Conservation (phyloP, 2,888 invertebrate genomes). For the Rutpela maculata region DNA sequence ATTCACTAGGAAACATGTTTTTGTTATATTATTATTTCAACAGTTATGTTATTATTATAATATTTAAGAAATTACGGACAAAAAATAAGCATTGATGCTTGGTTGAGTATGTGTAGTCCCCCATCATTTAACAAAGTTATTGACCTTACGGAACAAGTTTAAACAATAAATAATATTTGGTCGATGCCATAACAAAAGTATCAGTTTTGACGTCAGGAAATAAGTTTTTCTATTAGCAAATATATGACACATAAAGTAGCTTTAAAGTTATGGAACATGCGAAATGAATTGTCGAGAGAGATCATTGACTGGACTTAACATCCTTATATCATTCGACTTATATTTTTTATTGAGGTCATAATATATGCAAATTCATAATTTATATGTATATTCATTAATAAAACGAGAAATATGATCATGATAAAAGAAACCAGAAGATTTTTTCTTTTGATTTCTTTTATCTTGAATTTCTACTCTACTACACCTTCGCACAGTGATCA, state of each 20-base stretch:
- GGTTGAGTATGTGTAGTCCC: constrained; percentile 16
- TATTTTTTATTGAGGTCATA: too few species aligned
- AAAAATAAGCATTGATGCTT: constrained; percentile 21
- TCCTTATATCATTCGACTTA: too few species aligned
- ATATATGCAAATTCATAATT: too few species aligned
- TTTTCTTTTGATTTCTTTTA: too few species aligned
- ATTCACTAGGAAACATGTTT: neutral
- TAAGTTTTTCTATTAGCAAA: constrained; percentile 9
- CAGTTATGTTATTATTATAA: neutral
- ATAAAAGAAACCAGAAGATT: too few species aligned
- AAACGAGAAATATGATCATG: too few species aligned
- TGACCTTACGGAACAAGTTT: constrained; percentile 21
- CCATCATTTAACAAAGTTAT: constrained; percentile 17
- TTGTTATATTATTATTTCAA: neutral
- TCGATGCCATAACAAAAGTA: constrained; percentile 11
- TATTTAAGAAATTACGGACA: constrained; percentile 5
- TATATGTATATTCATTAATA: too few species aligned
- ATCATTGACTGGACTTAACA: neutral
- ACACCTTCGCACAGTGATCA: too few species aligned
- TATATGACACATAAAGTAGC: neutral
- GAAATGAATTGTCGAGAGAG: neutral
- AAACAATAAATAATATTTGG: constrained; percentile 24
- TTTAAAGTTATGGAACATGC: neutral
- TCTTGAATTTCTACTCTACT: too few species aligned
- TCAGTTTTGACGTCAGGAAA: constrained; percentile 10